phyloP scores from a whole-genome alignment of 1,140 invertebrate species.

The Carposina sasakii region DNA sequence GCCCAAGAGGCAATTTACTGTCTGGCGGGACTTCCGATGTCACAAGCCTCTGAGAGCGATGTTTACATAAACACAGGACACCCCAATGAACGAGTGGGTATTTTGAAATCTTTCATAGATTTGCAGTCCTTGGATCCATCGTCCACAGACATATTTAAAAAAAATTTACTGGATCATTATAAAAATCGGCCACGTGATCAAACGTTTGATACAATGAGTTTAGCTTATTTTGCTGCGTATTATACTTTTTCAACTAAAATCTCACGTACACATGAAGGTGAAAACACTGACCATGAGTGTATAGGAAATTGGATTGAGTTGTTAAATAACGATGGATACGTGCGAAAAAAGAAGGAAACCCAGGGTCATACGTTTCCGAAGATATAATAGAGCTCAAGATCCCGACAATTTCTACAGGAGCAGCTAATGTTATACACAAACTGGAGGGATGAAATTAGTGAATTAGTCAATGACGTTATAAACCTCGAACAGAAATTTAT shows the following conservation, averaged over 20 bases:
- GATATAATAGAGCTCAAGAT: neutral
- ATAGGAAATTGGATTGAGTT: slow-evolving; percentile 3
- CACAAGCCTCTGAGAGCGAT: neutral
- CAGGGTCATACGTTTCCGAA: slow-evolving; percentile 2
- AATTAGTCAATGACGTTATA: neutral
- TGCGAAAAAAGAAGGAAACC: slow-evolving; percentile 2
- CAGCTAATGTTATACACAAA: slow-evolving; percentile 1
- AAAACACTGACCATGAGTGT: neutral
- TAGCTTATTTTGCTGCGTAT: slow-evolving; percentile 10
- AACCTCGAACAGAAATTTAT: neutral
- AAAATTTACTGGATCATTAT: slow-evolving; percentile 6
- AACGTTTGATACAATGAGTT: neutral
- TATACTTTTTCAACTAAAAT: slow-evolving; percentile 1
- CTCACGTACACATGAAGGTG: neutral
- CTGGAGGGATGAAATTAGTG: neutral
- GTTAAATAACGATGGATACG: slow-evolving; percentile 1
- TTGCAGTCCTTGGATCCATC: neutral
- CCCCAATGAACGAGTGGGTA: slow-evolving; percentile 3
- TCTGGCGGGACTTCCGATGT: slow-evolving; percentile 1
- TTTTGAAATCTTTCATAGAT: neutral
- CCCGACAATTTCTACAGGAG: slow-evolving; percentile 11
- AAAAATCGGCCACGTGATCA: neutral
- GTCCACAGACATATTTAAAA: slow-evolving; percentile 1
- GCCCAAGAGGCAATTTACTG: slow-evolving; percentile 5
- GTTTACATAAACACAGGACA: neutral